These are phyloP conservation scores for Stigmatopora nigra DNA, from an alignment of 2,113 vertebrate genomes.

Conservation along the genomic window DNA sequence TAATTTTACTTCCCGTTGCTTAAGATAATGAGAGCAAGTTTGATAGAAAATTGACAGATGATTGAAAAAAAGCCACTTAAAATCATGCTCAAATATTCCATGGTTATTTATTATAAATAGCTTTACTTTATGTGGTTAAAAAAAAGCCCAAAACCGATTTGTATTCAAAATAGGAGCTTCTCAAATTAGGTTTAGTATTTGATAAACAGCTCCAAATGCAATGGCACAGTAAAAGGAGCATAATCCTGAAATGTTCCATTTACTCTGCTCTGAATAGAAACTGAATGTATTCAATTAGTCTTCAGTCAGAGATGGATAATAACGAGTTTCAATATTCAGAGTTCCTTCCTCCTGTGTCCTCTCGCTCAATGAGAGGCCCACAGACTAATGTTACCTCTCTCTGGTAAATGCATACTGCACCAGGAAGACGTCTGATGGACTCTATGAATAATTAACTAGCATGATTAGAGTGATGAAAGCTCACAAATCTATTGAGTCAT, in stretches of 20 bases:
- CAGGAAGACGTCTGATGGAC: constrained; percentile 62
- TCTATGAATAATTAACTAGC: constrained; percentile 69
- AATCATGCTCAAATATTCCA: no score
- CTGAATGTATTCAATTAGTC: constrained; percentile 53
- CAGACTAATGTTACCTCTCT: constrained; percentile 51
- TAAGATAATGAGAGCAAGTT: neutral
- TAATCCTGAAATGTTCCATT: constrained; percentile 5
- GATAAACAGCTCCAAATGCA: constrained; percentile 13
- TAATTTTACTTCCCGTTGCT: no score
- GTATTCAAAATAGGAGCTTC: neutral
- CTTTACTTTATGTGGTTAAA: neutral
- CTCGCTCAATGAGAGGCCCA: constrained; percentile 36
- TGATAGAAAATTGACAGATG: neutral
- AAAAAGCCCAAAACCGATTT: neutral
- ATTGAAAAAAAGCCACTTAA: neutral
- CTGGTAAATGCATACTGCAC: constrained; percentile 65
- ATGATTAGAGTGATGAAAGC: constrained; percentile 71
- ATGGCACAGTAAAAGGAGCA: constrained; percentile 17
- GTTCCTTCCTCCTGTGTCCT: constrained; percentile 46
- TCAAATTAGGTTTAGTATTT: constrained; percentile 3
- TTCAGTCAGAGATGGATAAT: constrained; percentile 49
- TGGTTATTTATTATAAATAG: neutral
- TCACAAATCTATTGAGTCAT: constrained; percentile 58
- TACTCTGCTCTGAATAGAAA: constrained; percentile 43
- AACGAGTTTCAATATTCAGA: constrained; percentile 40